Percentiles rank a stretch among this genome's conserved stretches.
Conservation (phyloP, 64 coral and sea anemone species). For the Pocillopora damicornis region DNA sequence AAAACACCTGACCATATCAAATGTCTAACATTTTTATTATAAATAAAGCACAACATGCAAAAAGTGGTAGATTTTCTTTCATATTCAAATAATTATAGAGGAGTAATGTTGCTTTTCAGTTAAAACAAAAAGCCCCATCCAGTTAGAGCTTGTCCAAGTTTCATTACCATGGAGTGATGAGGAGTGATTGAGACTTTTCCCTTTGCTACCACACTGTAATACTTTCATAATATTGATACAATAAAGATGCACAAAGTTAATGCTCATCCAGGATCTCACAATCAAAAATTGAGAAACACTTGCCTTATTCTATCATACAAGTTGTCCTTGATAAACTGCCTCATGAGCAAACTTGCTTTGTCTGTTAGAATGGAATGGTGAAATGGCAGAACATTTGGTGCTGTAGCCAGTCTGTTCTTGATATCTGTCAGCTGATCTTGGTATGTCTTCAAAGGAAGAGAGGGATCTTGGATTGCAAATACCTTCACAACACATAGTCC, state of each 20-base stretch:
- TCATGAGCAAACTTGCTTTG: constrained; percentile 85
- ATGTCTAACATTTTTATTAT: too few relatives aligned
- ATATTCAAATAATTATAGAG: neutral
- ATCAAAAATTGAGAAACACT: neutral
- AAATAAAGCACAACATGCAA: neutral
- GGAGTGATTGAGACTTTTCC: too few relatives aligned
- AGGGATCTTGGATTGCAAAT: constrained; percentile 98
- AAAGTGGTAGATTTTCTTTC: neutral
- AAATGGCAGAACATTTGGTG: constrained; percentile 88
- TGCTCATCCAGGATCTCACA: too few relatives aligned
- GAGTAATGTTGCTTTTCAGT: neutral
- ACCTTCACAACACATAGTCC: constrained; percentile 99
- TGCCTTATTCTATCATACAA: constrained; percentile 97
- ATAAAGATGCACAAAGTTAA: too few relatives aligned
- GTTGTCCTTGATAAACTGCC: constrained; percentile 95
- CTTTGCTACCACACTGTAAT: too few relatives aligned
- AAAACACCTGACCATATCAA: too few relatives aligned
- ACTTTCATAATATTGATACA: too few relatives aligned
- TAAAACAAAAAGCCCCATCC: neutral
- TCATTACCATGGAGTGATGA: too few relatives aligned
- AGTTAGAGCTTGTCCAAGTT: too few relatives aligned
- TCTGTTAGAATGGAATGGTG: constrained; percentile 87
- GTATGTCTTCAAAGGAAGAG: constrained; percentile 87
- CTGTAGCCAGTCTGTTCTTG: constrained; percentile 61
- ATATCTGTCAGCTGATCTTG: constrained; percentile 88